Conservation (phyloP, 2,113 vertebrate species). For the Plecturocebus donacophilus region DNA sequence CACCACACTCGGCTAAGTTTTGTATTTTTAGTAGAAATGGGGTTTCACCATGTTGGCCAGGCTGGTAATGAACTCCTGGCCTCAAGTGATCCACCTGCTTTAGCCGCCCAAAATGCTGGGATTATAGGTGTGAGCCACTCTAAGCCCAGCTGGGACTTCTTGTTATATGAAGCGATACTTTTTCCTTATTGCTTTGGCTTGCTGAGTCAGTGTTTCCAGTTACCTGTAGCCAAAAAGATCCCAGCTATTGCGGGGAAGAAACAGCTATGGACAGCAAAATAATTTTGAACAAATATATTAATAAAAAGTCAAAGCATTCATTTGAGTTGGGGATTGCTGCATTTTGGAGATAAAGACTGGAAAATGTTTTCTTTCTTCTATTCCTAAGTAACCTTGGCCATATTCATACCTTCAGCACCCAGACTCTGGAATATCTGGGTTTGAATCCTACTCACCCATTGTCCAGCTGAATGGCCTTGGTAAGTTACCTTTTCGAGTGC, state of each 20-base stretch:
- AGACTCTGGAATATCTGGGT: not conserved
- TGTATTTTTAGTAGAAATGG: too few species aligned
- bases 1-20: too few species aligned
- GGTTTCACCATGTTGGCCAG: too few species aligned
- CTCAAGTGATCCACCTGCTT: too few species aligned
- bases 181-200: not conserved
- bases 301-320: not conserved
- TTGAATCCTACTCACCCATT: not conserved
- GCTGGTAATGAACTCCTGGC: too few species aligned
- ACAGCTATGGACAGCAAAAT: not conserved
- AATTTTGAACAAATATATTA: not conserved
- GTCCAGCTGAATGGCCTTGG: not conserved
- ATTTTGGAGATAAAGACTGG: not conserved
- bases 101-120: too few species aligned
- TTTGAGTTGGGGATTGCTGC: not conserved
- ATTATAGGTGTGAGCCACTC: too few species aligned
- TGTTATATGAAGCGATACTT: not conserved
- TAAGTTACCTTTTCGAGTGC: not conserved
- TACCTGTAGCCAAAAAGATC: not conserved
- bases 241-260: rapidly evolving
- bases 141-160: too few species aligned
- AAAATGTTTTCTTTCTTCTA: not conserved
- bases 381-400: not conserved
- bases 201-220: not conserved
- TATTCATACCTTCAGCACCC: not conserved